Base-by-base conservation (phyloP, 2,113 vertebrate genomes). In the Cricetomys ansorgei region DNA sequence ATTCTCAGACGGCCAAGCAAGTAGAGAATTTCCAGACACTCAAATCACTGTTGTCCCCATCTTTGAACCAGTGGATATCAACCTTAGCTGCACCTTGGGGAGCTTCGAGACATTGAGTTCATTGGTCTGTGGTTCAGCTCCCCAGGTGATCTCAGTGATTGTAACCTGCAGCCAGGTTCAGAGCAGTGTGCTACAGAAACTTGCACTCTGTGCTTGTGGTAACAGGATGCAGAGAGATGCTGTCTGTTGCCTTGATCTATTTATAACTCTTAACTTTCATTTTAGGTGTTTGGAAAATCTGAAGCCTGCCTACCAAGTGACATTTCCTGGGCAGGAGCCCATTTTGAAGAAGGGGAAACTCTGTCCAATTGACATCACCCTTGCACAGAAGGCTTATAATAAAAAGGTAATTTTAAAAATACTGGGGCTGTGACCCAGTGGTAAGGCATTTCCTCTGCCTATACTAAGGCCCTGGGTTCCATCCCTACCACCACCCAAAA, bases 351-450 rank as follows among this genome's bases (percentile, higher is more conserved):
- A 99, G 97, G 99, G 99, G 84, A 99, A 98, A 91, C 97, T 99
- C 1, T 99, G 99, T 53, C 99, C 99, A 62, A 99, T 99, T 4
- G 98, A 99, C 93, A 99, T 99, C 95, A 98, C 98, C 57, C 92
- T 99, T 94, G 99, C 98, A 57, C 99, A 99, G 97, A 99, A 99
- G 92, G 98, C 99, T 40, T 99, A 98, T 13, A 99, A 99, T 98
- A 99, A 99, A 98, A 99, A 99, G 99, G 99, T 99, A 98, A 98
- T 53, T 93, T 93, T 69, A 48, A 84, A 93, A 43, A 2, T 11
- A 31, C 1, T 11, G 53, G 50, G 9, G 16, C 8, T 31, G 37
- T n/a, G 50, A 25, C 50, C 59, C 16, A 21, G n/a, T 40, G 25
- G 17, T 21, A 73, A 2, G 70, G 16, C 50, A 11, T 57, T 31